Evolutionary conservation across 1,140 invertebrate species (phyloP), one percentile per base, ranked within the genome.

Genomic region (Caenorhabditis remanei): DNA sequence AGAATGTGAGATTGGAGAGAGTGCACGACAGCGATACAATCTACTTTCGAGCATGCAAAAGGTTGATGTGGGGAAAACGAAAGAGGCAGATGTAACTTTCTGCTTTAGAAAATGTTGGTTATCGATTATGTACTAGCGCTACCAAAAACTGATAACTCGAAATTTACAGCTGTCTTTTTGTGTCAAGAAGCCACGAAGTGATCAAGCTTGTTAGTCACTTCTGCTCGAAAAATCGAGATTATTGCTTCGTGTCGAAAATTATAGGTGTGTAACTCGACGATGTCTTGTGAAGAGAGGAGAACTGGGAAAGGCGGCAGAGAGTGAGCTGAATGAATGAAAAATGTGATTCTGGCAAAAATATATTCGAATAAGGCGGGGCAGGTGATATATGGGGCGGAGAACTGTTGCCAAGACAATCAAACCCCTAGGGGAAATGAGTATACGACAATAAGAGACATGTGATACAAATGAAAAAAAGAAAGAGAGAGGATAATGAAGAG

Each of bases 371-470:
- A 43, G 46, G 11, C 4, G 43, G 19, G 11, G 14, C 46, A 19
- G n/a, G 71, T 41, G 11, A 24, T n/a, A 13, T 53, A n/a, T 16
- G 40, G 46, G 40, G 21, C 2, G 46, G 21, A 21, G 8, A 46
- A 79, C 46, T 79, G 71, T 79, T 79, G 71, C 46, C 71, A 79
- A 79, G 71, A 79, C 71, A 79, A 79, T 79, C 71, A 50, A 50
- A 24, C 53, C 32, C 71, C 53, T 14, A 50, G 46, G 71, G 46
- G 71, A 50, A 24, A 32, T 24, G 71, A 50, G 11, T 24, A 32
- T 6, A 32, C n/a, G 53, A 24, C 11, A 63, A 63, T 9, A 41
- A 40, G 41, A 71, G 71, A 46, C 71, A 79, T 50, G 46, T 79
- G 71, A 79, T 79, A 48, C 16, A 8, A 11, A 65, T 6, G 21